Conservation (phyloP, 2,797 vertebrate genomes). For the Allobates femoralis region DNA sequence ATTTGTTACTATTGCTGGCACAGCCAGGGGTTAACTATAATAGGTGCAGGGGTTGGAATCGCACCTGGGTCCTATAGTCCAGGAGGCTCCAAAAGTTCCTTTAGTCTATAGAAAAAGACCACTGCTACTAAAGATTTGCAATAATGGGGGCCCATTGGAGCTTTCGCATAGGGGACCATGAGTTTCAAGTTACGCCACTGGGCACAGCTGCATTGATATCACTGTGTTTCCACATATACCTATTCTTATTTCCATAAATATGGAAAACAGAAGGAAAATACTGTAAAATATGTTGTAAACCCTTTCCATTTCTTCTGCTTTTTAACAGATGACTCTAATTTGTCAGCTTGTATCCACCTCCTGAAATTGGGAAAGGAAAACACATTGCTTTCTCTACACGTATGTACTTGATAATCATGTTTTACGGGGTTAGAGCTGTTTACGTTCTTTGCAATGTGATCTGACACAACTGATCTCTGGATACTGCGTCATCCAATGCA, state of each 20-base stretch:
- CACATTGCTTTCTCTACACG: background rate
- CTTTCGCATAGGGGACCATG: too few relatives aligned
- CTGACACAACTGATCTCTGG: conserved; percentile 10
- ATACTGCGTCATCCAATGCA: background rate
- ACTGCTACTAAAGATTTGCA: too few relatives aligned
- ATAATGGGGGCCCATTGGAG: too few relatives aligned
- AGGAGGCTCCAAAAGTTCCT: too few relatives aligned
- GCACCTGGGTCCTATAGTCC: too few relatives aligned
- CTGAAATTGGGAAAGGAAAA: conserved; percentile 7
- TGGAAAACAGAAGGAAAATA: background rate
- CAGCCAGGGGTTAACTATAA: too few relatives aligned
- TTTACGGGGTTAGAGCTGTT: background rate
- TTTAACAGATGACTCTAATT: conserved; percentile 11
- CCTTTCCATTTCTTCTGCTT: background rate
- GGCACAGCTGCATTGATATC: too few relatives aligned
- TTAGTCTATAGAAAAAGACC: too few relatives aligned
- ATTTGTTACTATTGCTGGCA: too few relatives aligned
- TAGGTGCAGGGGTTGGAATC: too few relatives aligned
- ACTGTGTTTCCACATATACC: background rate
- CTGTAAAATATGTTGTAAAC: background rate
- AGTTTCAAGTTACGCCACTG: too few relatives aligned
- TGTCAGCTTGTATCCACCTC: background rate
- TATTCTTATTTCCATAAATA: background rate
- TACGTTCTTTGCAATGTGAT: conserved; percentile 19
- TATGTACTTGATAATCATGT: conserved; percentile 15